Conservation (phyloP, 2,888 invertebrate genomes). For the Drosophila paranaensis region DNA sequence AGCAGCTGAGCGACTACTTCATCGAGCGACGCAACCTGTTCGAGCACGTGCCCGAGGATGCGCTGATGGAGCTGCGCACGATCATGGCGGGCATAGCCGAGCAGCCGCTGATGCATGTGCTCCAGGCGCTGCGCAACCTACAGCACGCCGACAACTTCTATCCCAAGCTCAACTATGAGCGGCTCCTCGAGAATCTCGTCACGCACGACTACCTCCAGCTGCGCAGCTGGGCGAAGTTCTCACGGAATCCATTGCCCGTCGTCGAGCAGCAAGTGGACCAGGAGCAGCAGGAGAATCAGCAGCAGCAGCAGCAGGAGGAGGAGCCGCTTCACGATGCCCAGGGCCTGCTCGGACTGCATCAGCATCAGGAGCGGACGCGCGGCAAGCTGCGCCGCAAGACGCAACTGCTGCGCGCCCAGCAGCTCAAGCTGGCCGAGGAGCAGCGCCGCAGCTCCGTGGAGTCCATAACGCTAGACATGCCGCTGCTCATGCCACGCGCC, state of each 20-base stretch:
- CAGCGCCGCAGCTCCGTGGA: conserved; percentile 83
- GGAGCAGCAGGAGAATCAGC: conserved; percentile 13
- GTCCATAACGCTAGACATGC: conserved; percentile 85
- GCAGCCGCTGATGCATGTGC: conserved; percentile 89
- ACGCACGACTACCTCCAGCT: conserved; percentile 86
- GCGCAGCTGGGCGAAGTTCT: conserved; percentile 69
- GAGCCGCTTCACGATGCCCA: conserved; percentile 63
- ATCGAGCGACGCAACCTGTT: conserved; percentile 90
- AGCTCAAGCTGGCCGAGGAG: conserved; percentile 64
- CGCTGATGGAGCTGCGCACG: conserved; percentile 88
- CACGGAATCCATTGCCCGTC: conserved; percentile 49
- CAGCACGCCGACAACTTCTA: conserved; percentile 88
- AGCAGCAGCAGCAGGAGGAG: neutral
- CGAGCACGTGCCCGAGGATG: conserved; percentile 88
- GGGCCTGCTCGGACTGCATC: conserved; percentile 85
- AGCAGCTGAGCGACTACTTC: conserved; percentile 90
- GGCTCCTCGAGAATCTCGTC: conserved; percentile 86
- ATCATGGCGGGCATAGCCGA: conserved; percentile 89
- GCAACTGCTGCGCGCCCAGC: conserved; percentile 75
- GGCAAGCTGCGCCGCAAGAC: conserved; percentile 86
- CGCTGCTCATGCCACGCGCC: conserved; percentile 83
- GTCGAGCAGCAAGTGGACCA: conserved; percentile 51
- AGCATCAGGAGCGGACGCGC: conserved; percentile 86
- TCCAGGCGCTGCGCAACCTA: conserved; percentile 89
- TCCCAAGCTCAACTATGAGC: conserved; percentile 87